phyloP scores from a whole-genome alignment of 2,888 invertebrate species.

The Octodonta nipae region DNA sequence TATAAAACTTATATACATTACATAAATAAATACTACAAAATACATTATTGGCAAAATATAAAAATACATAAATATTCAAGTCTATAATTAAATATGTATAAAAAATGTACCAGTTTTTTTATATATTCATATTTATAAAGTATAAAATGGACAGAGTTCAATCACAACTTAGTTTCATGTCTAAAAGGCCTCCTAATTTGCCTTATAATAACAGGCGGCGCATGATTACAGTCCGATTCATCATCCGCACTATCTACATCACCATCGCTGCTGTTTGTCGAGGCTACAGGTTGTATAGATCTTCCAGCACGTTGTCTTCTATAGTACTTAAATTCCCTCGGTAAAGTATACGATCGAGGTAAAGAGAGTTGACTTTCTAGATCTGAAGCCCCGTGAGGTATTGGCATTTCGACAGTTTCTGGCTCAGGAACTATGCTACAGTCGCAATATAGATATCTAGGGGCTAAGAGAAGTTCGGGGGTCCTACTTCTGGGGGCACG shows the following conservation, averaged over 20 bases:
- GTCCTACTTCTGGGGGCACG: conserved; percentile 46
- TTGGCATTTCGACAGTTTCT: conserved; percentile 27
- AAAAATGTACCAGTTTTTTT: neutral
- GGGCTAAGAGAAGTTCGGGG: conserved; percentile 66
- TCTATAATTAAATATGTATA: conserved; percentile 1
- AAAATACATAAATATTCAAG: conserved; percentile 10
- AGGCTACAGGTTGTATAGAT: conserved; percentile 57
- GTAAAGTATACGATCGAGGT: conserved; percentile 72
- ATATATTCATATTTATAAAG: neutral
- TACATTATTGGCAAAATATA: conserved; percentile 11
- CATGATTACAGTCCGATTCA: conserved; percentile 33
- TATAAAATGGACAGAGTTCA: neutral
- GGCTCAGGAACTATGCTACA: conserved; percentile 27
- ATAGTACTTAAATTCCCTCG: conserved; percentile 74
- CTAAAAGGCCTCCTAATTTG: conserved; percentile 37
- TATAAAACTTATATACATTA: too few species aligned
- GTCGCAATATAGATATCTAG: conserved; percentile 51
- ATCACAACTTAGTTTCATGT: conserved; percentile 47
- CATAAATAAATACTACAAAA: conserved; percentile 17
- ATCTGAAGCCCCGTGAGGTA: conserved; percentile 40
- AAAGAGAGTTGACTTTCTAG: conserved; percentile 68
- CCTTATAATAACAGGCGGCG: conserved; percentile 31
- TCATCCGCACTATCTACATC: conserved; percentile 75
- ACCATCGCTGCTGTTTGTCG: conserved; percentile 69
- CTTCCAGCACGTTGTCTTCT: conserved; percentile 35